Evolutionary conservation across 2,113 vertebrate genomes (phyloP), one percentile per base, ranked within the genome.

Genomic region (Saccopteryx bilineata): DNA sequence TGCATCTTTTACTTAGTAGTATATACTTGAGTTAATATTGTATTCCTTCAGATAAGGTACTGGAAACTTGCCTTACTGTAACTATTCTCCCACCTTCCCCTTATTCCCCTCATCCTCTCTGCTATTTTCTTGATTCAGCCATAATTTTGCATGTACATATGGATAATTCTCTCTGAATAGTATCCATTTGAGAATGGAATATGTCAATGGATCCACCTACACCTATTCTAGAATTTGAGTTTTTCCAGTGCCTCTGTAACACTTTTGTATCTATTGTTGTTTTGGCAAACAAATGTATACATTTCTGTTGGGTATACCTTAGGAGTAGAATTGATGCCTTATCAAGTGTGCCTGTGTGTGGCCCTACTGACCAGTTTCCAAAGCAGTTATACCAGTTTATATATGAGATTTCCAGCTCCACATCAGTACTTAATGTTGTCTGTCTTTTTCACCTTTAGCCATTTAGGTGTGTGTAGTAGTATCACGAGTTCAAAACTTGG

Each of bases 171-270:
- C 33, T 72, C 65, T 80, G 65, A 19, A 58, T 69, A 78, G 50
- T 60, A 72, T 91, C 15, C 50, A 79, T 80, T 93, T 96, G 12
- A 86, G 14, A 90, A 15, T 65, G 48, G 60, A 65, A 46, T 90
- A 61, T 75, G 54, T 26, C 39, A 58, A 1, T 96, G n/a, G 48
- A 65, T 83, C 19, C 48, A 91, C 54, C n/a, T 95, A 60, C 48
- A 91, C 54, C n/a, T 95, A 60, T 61, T 91, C 13, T 54, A 83
- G 63, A 56, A 71, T 93, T 74, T 90, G 50, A 93, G 21, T 83
- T 72, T 84, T 93, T 39, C 54, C 48, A 65, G 48, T 80, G 50
- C 18, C 39, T 66, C 33, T 68, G 2, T 48, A n/a, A 92, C 17
- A 79, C 14, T 39, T 85, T 86, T 31, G 23, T 93, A 50, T 31